Base-by-base conservation (phyloP, 2,113 vertebrate genomes). In the Potamarius usumacintae region DNA sequence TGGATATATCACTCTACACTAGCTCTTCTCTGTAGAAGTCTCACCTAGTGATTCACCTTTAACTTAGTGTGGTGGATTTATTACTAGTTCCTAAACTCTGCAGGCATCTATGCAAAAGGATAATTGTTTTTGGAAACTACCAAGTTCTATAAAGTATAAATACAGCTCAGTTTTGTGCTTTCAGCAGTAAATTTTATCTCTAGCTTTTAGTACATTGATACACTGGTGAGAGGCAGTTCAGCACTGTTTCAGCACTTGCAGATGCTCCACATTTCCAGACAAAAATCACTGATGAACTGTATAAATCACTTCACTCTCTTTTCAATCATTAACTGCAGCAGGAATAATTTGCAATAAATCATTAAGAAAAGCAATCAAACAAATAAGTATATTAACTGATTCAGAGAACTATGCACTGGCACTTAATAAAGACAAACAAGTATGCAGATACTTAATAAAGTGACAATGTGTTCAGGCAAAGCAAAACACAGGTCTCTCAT, bases 321-420 rank as follows among this genome's bases (percentile, higher is more conserved):
- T 62, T 62, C 60, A 25, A 9, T 25, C 22, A 62, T 62, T 63
- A 88, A 84, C 53, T 25, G 12, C 67, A 60, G n/a, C 62, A 30
- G 34, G 65, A 67, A 83, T 78, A 78, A 87, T 89, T 60, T 83
- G 57, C 86, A 84, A 74, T 30, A 85, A 90, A 88, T 87, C 79
- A 88, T 78, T 72, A 86, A 86, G 50, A 48, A 79, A 71, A 82
- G 89, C 80, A 83, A 48, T 88, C 82, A 27, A 87, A 86, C 57
- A 27, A 82, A 88, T 88, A 82, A 88, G 89, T 88, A 60, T 78
- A 88, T 83, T 86, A 85, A 87, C 89, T 88, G 62, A 84, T 84
- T 88, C 76, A 69, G 58, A 53, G 74, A 69, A 83, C 71, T 69
- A 80, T 58, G 60, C 85, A 87, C 72, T 58, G 71, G 52, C 63